phyloP scores from a whole-genome alignment of 2,888 invertebrate genomes.

The Aleiodes alternator region DNA sequence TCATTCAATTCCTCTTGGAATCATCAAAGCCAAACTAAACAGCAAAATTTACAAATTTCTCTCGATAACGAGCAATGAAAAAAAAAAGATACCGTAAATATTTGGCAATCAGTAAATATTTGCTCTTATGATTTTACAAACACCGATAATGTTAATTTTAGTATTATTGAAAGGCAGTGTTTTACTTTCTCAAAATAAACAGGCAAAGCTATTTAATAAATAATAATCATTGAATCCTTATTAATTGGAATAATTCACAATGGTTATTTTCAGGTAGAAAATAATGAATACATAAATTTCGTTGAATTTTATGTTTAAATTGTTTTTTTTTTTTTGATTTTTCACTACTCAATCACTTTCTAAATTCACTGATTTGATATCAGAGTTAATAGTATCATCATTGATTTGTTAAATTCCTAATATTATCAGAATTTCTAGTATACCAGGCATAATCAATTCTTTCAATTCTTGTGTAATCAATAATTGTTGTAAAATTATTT shows the following conservation, averaged over 20 bases:
- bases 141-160: background rate
- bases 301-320: too few species aligned
- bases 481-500: background rate
- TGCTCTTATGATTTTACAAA: background rate
- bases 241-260: background rate
- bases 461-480: background rate
- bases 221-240: background rate
- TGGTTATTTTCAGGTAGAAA: background rate
- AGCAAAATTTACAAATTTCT: background rate
- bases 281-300: too few species aligned
- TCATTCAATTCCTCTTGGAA: too few species aligned
- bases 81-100: background rate
- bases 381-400: too few species aligned
- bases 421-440: background rate
- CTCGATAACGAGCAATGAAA: slow-evolving; percentile 6
- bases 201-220: background rate
- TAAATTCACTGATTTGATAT: too few species aligned
- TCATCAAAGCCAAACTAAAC: too few species aligned
- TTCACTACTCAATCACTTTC: background rate
- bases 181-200: slow-evolving; percentile 6
- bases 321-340: too few species aligned
- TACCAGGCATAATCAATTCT: slow-evolving; percentile 6
- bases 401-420: background rate
- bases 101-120: background rate
- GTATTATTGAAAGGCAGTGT: slow-evolving; percentile 27